Conservation (phyloP, 2,797 vertebrate genomes). For the Muraenolepis orangiensis region DNA sequence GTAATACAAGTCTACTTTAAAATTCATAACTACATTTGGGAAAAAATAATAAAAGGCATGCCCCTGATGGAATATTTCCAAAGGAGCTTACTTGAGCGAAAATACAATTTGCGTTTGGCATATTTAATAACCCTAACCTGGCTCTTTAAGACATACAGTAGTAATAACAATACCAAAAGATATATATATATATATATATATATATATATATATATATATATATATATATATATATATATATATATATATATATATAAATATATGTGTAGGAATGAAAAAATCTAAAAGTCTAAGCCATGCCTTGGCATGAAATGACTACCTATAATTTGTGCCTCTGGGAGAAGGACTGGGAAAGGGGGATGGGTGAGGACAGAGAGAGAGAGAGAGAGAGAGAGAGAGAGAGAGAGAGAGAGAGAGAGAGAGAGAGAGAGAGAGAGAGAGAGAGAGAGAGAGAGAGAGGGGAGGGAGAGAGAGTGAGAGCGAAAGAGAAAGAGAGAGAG, state of each 20-base stretch:
- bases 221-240: constrained; percentile 41
- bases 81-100: constrained; percentile 81
- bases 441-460: constrained; percentile 1
- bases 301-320: constrained; percentile 75
- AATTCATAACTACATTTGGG: constrained; percentile 86
- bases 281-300: constrained; percentile 54
- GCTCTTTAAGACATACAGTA: constrained; percentile 75
- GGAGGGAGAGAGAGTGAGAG: constrained; percentile 12
- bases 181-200: constrained; percentile 43
- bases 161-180: constrained; percentile 72
- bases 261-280: constrained; percentile 35
- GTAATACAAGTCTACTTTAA: constrained; percentile 83
- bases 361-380: constrained; percentile 21
- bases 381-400: constrained; percentile 16
- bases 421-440: constrained; percentile 16
- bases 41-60: constrained; percentile 80
- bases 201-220: constrained; percentile 41
- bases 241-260: constrained; percentile 41
- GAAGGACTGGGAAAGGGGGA: constrained; percentile 31
- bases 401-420: constrained; percentile 13
- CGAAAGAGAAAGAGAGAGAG: constrained; percentile 41
- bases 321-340: constrained; percentile 72
- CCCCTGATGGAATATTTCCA: constrained; percentile 82
- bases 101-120: constrained; percentile 81
- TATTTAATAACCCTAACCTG: constrained; percentile 81